Base-by-base conservation (phyloP, 2,797 vertebrate genomes). In the Siniperca obscura region DNA sequence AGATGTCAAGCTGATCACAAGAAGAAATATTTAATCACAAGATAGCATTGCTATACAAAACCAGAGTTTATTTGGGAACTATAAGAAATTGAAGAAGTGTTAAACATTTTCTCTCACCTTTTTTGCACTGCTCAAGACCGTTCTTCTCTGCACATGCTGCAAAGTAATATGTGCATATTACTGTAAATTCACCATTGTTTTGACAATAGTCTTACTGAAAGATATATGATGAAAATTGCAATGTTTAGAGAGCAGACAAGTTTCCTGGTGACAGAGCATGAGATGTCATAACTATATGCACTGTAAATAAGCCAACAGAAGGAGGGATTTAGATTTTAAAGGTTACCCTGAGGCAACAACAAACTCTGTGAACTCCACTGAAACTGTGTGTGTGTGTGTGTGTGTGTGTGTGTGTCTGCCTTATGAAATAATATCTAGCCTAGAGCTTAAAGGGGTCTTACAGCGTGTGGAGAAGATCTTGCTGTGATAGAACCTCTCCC, bases 131-230 rank as follows among this genome's bases (percentile, higher is more conserved):
- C 13, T 95, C 89, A 16, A 96, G 76, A 3, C 95, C 90, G 6
- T 94, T 95, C 94, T 96, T 96, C 84, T 96, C 93, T 69, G 92
- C 82, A 76, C 96, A 96, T 1, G 95, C 96, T 96, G 92, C 60
- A 86, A 90, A 90, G 76, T 38, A 42, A 76, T 2, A 73, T 0
- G 2, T 8, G 8, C n/a, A 60, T 22, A 16, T 77, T 30, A 76
- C 10, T 36, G 14, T 17, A 25, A 48, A 72, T 34, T 40, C 30
- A 30, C 22, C 13, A 56, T 2, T 78, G 7, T 67, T 73, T 12
- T 46, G 16, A 57, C 1, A 46, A 30, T n/a, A 57, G 14, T 50
- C 7, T 36, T 1, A 34, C 19, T 22, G 21, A 57, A 17, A 74
- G 53, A 50, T 10, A 50, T 7, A 42, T n/a, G 14, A 48, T 19